Conservation (phyloP, 1,140 invertebrate species). For the Bombus pascuorum region DNA sequence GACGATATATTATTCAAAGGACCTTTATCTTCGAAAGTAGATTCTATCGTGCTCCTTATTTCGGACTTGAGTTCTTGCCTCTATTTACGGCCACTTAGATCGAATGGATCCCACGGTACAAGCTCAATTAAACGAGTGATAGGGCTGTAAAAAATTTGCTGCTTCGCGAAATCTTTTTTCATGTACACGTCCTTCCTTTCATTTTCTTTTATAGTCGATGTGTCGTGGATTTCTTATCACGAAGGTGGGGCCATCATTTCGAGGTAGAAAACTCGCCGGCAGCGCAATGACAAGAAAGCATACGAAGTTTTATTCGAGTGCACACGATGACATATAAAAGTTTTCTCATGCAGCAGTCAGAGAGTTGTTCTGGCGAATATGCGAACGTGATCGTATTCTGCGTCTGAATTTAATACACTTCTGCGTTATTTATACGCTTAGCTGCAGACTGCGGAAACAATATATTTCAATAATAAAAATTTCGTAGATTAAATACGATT, state of each 20-base stretch:
- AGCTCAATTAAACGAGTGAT: constrained; percentile 17
- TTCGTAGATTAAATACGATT: no score
- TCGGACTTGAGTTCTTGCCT: background rate
- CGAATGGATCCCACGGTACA: background rate
- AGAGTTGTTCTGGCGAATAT: constrained; percentile 15
- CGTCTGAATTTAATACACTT: constrained; percentile 44
- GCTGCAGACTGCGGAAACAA: background rate
- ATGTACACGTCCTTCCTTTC: background rate
- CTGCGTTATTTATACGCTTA: background rate
- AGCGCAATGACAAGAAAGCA: constrained; percentile 15
- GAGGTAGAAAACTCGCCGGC: constrained; percentile 31
- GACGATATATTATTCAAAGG: constrained; percentile 34
- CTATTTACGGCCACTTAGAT: constrained; percentile 4
- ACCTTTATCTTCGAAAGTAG: constrained; percentile 22
- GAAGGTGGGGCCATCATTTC: constrained; percentile 32
- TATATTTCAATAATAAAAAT: background rate
- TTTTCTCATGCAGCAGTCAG: constrained; percentile 57
- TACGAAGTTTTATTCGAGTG: constrained; percentile 29
- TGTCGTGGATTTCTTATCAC: constrained; percentile 18
- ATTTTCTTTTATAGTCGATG: background rate
- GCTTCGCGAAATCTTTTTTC: background rate
- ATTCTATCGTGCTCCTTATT: constrained; percentile 20
- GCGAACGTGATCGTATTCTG: constrained; percentile 15
- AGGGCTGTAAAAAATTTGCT: background rate
- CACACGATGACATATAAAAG: constrained; percentile 45